A percentile compares a stretch with the other conserved stretches of the same genome.
phyloP scores from a whole-genome alignment of 2,797 vertebrate genomes.

The Allobates femoralis region DNA sequence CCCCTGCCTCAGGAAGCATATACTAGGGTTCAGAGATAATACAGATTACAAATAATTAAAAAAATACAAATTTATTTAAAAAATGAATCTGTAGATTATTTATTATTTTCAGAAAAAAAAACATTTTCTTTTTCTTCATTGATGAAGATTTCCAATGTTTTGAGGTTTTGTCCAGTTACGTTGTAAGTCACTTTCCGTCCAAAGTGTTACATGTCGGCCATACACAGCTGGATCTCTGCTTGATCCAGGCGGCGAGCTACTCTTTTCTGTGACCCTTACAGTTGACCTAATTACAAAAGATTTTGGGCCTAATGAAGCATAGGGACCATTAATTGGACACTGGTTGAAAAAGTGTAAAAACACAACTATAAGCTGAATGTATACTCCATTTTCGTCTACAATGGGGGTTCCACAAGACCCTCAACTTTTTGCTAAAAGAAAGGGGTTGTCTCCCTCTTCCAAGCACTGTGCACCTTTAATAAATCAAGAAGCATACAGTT shows the following conservation, averaged over 20 bases:
- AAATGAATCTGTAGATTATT: neutral
- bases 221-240: neutral
- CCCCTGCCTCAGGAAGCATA: neutral
- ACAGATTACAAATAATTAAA: neutral
- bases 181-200: neutral
- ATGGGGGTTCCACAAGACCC: neutral
- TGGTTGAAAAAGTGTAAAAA: neutral
- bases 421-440: no score
- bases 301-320: neutral
- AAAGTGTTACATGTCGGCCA: neutral
- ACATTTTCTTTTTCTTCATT: neutral
- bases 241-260: neutral
- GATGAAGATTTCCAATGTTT: neutral
- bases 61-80: neutral
- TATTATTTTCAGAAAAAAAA: neutral
- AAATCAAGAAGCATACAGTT: no score
- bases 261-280: neutral
- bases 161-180: neutral
- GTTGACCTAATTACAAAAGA: neutral
- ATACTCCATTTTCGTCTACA: neutral
- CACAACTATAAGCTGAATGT: neutral
- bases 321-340: neutral
- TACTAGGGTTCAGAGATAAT: neutral
- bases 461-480: no score
- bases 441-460: no score